Conservation (phyloP, 2,888 invertebrate species). For the Mythimna vitellina region DNA sequence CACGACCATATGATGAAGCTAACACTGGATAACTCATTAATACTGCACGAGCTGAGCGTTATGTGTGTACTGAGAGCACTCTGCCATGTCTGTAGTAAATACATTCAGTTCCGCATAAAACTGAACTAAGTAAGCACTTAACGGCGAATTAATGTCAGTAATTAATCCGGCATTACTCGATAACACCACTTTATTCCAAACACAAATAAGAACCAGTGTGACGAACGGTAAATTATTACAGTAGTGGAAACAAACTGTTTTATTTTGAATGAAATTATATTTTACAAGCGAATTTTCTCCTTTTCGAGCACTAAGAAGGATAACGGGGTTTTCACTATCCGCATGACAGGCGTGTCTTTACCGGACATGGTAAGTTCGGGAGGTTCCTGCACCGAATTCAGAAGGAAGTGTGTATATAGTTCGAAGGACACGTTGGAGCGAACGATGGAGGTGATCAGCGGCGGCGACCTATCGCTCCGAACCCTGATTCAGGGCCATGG, state of each 20-base stretch:
- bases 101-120: conserved; percentile 57
- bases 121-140: conserved; percentile 61
- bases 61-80: conserved; percentile 39
- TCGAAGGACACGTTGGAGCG: too few relatives aligned
- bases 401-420: too few relatives aligned
- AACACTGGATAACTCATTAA: conserved; percentile 23
- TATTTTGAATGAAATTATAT: conserved; percentile 2
- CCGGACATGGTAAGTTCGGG: too few relatives aligned
- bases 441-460: too few relatives aligned
- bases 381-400: too few relatives aligned
- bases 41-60: conserved; percentile 36
- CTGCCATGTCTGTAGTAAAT: conserved; percentile 49
- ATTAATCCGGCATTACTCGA: conserved; percentile 55
- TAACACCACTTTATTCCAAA: conserved; percentile 41
- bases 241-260: conserved; percentile 13
- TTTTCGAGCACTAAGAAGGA: too few relatives aligned
- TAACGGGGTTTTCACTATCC: too few relatives aligned
- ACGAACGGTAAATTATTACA: conserved; percentile 27
- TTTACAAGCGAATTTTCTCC: not conserved
- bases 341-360: too few relatives aligned
- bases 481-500: too few relatives aligned
- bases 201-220: conserved; percentile 43
- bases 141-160: conserved; percentile 59
- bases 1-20: conserved; percentile 26
- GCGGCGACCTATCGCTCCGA: too few relatives aligned